A percentile compares a stretch with the other conserved stretches of the same genome.
These are phyloP conservation scores for Passer domesticus DNA, from an alignment of 2,113 vertebrate species.

Conservation along the genomic window DNA sequence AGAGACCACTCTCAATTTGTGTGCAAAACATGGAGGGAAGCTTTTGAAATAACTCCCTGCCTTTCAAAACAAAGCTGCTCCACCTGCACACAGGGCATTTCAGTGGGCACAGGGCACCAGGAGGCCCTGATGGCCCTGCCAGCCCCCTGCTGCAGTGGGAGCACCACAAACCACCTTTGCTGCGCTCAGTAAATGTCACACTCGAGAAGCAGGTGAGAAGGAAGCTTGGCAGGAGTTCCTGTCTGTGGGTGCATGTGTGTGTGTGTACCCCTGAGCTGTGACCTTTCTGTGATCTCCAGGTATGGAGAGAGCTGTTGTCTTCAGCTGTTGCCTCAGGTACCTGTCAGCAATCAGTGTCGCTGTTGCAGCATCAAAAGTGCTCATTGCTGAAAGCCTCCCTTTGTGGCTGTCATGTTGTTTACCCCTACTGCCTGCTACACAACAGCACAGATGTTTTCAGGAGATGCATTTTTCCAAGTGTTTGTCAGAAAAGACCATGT, in stretches of 20 bases:
- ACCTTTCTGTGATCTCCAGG: background rate
- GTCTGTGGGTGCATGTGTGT: background rate
- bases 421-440: background rate
- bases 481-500: background rate
- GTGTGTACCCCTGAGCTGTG: background rate
- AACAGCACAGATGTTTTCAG: background rate
- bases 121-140: background rate
- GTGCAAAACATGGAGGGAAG: background rate
- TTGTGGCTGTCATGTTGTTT: background rate
- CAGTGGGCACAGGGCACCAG: background rate
- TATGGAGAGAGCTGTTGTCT: background rate
- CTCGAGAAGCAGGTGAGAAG: background rate
- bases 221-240: background rate
- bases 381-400: background rate
- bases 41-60: background rate
- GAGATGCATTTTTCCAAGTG: background rate
- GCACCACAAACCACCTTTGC: accelerated
- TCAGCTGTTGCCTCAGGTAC: background rate
- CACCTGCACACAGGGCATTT: background rate
- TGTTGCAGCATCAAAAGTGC: background rate
- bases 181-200: background rate
- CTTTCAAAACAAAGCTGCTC: background rate
- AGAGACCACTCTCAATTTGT: background rate
- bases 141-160: background rate
- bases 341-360: background rate